These are phyloP conservation scores for Zootoca vivipara DNA, from an alignment of 2,113 vertebrate species.

Conservation along the genomic window DNA sequence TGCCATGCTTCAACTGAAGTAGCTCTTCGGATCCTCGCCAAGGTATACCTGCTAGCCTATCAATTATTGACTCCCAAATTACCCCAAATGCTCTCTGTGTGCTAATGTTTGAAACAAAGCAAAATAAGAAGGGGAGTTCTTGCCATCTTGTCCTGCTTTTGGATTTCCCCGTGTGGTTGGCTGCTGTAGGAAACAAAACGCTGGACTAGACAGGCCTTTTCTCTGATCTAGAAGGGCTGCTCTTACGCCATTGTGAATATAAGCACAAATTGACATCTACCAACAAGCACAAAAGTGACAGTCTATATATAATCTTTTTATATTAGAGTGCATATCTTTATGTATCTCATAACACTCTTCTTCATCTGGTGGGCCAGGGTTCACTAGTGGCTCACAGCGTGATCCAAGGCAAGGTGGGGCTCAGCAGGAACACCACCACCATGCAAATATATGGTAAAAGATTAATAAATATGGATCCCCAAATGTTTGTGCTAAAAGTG, in stretches of 20 bases:
- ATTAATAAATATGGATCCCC: too few relatives aligned
- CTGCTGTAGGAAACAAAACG: background rate
- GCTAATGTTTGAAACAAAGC: background rate
- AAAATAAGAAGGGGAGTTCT: background rate
- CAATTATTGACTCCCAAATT: background rate
- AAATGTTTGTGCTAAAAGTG: too few relatives aligned
- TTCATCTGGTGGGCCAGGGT: too few relatives aligned
- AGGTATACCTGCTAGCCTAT: background rate
- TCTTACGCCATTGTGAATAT: background rate
- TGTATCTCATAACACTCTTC: background rate
- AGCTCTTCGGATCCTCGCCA: background rate
- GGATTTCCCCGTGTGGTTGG: background rate
- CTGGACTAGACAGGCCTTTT: background rate
- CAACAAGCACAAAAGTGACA: background rate
- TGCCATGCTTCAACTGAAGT: background rate
- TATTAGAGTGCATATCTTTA: background rate
- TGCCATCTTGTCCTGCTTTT: background rate
- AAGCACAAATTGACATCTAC: background rate
- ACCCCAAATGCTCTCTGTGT: background rate
- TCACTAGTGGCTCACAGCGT: too few relatives aligned
- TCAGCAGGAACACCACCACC: too few relatives aligned
- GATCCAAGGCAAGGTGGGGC: too few relatives aligned
- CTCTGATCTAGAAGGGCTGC: background rate
- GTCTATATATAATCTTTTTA: background rate
- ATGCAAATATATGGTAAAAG: too few relatives aligned